A percentile compares a stretch with the other conserved stretches of the same genome.
Conservation (phyloP, 2,888 invertebrate genomes). For the Ochropleura leucogaster region DNA sequence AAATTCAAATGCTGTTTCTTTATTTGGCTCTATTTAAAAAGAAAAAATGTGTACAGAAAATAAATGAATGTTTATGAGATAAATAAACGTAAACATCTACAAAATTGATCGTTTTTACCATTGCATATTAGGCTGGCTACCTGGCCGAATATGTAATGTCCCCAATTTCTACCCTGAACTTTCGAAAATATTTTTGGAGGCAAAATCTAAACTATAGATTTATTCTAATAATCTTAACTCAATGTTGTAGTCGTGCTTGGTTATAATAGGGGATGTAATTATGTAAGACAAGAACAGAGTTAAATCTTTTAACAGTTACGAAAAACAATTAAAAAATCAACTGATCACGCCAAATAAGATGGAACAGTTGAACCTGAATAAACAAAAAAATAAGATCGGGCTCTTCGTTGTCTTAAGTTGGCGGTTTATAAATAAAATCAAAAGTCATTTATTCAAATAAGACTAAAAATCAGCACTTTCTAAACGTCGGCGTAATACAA, state of each 20-base stretch:
- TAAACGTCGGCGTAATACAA: neutral
- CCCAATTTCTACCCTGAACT: neutral
- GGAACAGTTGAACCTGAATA: neutral
- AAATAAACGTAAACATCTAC: neutral
- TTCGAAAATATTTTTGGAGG: neutral
- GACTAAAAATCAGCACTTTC: no score
- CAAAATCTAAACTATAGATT: neutral
- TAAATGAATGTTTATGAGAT: neutral
- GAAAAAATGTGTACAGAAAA: no score
- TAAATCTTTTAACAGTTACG: neutral
- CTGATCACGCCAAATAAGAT: neutral
- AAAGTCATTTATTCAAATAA: no score
- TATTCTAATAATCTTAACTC: neutral
- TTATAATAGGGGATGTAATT: neutral
- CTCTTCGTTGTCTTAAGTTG: neutral
- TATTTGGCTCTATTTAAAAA: no score
- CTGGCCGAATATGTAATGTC: neutral
- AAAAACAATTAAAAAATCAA: neutral
- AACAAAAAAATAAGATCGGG: neutral
- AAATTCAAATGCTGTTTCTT: no score
- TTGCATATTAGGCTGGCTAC: neutral
- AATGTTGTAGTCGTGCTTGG: neutral
- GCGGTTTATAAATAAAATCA: no score
- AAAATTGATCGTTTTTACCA: neutral
- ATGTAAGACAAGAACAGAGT: neutral